phyloP scores from a whole-genome alignment of 2,888 invertebrate species.

The Phyllotreta cruciferae region DNA sequence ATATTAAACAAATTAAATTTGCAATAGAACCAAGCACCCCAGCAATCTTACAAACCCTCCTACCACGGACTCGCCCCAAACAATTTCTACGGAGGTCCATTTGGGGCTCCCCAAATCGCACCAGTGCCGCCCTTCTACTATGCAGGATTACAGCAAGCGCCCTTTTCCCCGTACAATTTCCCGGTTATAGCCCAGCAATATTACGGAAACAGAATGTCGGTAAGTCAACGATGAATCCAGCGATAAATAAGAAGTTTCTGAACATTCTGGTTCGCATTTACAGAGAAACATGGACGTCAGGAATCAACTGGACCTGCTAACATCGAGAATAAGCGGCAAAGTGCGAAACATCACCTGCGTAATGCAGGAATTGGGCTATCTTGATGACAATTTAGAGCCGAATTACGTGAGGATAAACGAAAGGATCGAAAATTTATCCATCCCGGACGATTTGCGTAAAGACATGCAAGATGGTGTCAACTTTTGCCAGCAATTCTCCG shows the following conservation, averaged over 20 bases:
- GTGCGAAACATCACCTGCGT: conserved; percentile 72
- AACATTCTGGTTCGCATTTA: conserved; percentile 39
- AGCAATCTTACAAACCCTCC: conserved; percentile 63
- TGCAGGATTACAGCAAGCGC: conserved; percentile 60
- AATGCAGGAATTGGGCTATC: conserved; percentile 75
- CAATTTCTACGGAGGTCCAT: conserved; percentile 51
- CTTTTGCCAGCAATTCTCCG: conserved; percentile 75
- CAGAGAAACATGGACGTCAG: conserved; percentile 70
- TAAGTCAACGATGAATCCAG: conserved; percentile 55
- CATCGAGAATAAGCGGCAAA: conserved; percentile 63
- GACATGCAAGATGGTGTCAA: conserved; percentile 73
- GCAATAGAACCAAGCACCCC: conserved; percentile 53
- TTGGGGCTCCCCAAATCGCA: conserved; percentile 37
- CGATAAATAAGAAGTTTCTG: too few species aligned
- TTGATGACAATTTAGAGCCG: conserved; percentile 71
- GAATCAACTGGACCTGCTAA: conserved; percentile 67
- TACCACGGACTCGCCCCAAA: conserved; percentile 53
- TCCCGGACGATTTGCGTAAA: conserved; percentile 67
- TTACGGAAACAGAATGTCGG: conserved; percentile 64
- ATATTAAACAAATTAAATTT: conserved; percentile 13
- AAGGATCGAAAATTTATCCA: conserved; percentile 68
- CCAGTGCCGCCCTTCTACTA: conserved; percentile 55
- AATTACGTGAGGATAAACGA: conserved; percentile 70
- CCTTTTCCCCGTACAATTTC: conserved; percentile 52
- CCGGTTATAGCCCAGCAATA: conserved; percentile 59